phyloP scores from a whole-genome alignment of 2,113 vertebrate genomes.

The Oryzias woworae region DNA sequence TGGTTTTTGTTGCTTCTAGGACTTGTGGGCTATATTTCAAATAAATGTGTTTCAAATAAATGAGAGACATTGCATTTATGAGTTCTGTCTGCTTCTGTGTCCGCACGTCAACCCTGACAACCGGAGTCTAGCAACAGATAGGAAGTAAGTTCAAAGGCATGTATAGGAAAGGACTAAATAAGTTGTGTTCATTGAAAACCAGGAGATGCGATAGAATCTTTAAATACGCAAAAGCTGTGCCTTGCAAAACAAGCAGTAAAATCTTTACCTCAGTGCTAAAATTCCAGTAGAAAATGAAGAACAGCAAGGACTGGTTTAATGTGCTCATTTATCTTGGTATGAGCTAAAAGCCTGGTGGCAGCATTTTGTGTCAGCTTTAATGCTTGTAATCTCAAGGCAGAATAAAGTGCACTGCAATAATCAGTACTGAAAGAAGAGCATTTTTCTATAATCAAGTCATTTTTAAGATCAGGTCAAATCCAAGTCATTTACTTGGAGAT shows the following conservation, averaged over 20 bases:
- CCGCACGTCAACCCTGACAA: too few species aligned
- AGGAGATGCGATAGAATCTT: background rate
- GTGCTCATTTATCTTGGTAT: background rate
- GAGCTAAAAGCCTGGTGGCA: conserved; percentile 5
- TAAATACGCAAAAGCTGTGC: background rate
- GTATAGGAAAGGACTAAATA: too few species aligned
- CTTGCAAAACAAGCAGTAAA: conserved; percentile 1
- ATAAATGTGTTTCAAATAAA: too few species aligned
- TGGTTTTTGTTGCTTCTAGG: too few species aligned
- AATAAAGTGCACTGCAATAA: conserved; percentile 10
- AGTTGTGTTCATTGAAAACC: too few species aligned
- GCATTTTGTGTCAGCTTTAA: conserved; percentile 7
- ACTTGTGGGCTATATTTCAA: too few species aligned
- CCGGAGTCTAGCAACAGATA: too few species aligned
- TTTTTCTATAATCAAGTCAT: conserved; percentile 1
- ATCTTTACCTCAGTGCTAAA: conserved; percentile 15
- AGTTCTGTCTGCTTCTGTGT: too few species aligned
- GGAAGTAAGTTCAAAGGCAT: too few species aligned
- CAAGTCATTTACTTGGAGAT: background rate
- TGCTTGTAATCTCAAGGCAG: background rate
- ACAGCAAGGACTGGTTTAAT: conserved; percentile 1
- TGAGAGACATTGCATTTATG: too few species aligned
- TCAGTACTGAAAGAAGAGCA: background rate
- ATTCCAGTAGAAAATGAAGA: background rate
- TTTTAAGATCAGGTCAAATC: background rate